A percentile compares a stretch with the other conserved stretches of the same genome.
phyloP scores from a whole-genome alignment of 2,888 invertebrate species.

The Thumatha senex region DNA sequence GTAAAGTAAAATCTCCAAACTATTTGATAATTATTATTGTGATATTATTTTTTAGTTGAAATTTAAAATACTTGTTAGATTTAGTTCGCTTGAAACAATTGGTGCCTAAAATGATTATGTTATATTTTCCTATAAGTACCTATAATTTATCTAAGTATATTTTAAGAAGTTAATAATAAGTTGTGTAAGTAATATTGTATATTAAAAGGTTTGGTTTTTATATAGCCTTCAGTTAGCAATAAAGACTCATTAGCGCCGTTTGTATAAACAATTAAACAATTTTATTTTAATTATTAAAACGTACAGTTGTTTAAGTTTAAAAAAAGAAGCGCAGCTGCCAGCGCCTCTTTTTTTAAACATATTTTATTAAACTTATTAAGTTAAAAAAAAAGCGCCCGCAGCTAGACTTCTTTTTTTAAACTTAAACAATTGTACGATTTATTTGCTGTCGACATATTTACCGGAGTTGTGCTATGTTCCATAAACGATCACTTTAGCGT shows the following conservation, averaged over 20 bases:
- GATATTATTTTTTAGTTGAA: conserved; percentile 36
- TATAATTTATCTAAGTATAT: conserved; percentile 18
- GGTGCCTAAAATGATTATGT: conserved; percentile 65
- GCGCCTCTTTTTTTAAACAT: no score
- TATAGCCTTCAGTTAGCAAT: conserved; percentile 1
- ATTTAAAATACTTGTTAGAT: conserved; percentile 43
- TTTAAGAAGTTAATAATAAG: conserved; percentile 26
- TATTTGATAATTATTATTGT: conserved; percentile 36
- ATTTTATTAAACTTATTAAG: no score
- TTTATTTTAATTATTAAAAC: no score
- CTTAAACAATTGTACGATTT: no score
- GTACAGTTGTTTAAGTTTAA: no score
- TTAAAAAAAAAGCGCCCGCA: no score
- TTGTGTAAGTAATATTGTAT: conserved; percentile 42
- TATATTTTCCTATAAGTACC: conserved; percentile 25
- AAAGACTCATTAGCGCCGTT: background rate
- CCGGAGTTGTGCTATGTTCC: no score
- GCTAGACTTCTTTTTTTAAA: no score
- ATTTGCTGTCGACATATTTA: no score
- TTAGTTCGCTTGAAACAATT: conserved; percentile 65
- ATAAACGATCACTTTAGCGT: no score
- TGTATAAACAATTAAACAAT: no score
- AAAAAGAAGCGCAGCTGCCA: no score
- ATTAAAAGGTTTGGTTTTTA: conserved; percentile 40
- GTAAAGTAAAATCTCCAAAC: conserved; percentile 29